Percentiles rank a stretch among this genome's conserved stretches.
Evolutionary conservation across 1,140 invertebrate genomes (phyloP).

Genomic region (Drosophila pectinifera): DNA sequence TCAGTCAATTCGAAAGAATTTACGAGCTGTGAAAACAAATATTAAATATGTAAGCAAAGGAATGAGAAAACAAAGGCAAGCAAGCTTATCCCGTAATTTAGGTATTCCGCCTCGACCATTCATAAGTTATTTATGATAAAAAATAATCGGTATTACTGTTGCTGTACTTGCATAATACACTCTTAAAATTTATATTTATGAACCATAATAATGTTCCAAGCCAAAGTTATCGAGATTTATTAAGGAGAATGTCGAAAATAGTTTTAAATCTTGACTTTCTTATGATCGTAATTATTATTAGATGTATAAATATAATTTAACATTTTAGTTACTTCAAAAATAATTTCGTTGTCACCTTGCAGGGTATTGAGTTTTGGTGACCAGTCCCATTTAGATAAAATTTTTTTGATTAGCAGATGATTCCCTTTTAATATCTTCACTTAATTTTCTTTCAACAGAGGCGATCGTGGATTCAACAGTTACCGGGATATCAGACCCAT

Average conservation of each 20-base stretch:
- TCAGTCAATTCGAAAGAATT: not conserved
- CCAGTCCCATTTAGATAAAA: too few relatives aligned
- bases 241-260: too few relatives aligned
- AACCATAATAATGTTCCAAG: not conserved
- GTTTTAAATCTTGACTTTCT: too few relatives aligned
- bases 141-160: not conserved
- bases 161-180: not conserved
- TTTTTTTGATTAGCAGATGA: too few relatives aligned
- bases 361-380: too few relatives aligned
- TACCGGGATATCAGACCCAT: conserved; percentile 84
- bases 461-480: conserved; percentile 91
- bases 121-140: not conserved
- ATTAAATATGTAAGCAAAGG: not conserved
- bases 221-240: not conserved
- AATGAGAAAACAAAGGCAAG: not conserved
- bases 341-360: too few relatives aligned
- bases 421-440: too few relatives aligned
- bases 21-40: conserved; percentile 4
- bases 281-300: too few relatives aligned
- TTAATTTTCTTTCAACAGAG: conserved; percentile 84
- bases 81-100: conserved; percentile 2
- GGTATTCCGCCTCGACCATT: not conserved
- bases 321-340: too few relatives aligned
- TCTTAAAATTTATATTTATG: not conserved
- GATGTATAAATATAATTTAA: too few relatives aligned